phyloP scores from a whole-genome alignment of 37 sponge, comb jelly and placozoan genomes.

The Beroe forskalii region DNA sequence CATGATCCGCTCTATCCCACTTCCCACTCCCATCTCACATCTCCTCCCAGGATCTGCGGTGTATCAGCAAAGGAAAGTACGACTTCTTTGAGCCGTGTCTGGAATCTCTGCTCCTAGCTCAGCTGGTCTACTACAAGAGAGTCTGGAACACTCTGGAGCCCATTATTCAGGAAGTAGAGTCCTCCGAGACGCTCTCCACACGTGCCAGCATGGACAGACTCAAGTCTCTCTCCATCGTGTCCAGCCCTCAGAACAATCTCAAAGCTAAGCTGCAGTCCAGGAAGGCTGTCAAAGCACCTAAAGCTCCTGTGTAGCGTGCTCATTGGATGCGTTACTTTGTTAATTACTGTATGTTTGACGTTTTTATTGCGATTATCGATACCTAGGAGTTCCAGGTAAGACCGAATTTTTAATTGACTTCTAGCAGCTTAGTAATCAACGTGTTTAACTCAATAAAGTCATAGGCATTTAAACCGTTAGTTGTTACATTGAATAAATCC shows the following conservation, averaged over 20 bases:
- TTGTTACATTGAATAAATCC: no score
- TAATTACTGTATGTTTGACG: no score
- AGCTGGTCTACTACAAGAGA: constrained; percentile 33
- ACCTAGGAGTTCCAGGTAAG: no score
- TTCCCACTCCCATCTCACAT: no score
- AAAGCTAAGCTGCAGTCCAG: constrained; percentile 44
- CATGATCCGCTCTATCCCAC: no score
- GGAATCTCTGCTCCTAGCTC: constrained; percentile 60
- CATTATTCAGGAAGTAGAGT: constrained; percentile 1
- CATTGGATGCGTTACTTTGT: no score
- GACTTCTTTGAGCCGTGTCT: constrained; percentile 65
- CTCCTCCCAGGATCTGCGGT: constrained; percentile 10
- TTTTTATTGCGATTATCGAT: no score
- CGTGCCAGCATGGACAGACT: constrained; percentile 31
- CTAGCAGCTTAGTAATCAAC: no score
- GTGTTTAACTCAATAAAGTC: no score
- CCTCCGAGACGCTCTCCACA: background rate
- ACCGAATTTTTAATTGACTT: no score
- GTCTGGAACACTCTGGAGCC: constrained; percentile 59
- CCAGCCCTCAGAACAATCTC: constrained; percentile 57
- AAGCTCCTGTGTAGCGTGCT: background rate
- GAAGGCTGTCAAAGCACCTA: constrained; percentile 2
- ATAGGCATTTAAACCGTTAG: no score
- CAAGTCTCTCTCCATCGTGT: constrained; percentile 35
- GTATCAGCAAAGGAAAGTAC: constrained; percentile 57